phyloP scores from a whole-genome alignment of 2,113 vertebrate genomes.

The Artemisiospiza belli region DNA sequence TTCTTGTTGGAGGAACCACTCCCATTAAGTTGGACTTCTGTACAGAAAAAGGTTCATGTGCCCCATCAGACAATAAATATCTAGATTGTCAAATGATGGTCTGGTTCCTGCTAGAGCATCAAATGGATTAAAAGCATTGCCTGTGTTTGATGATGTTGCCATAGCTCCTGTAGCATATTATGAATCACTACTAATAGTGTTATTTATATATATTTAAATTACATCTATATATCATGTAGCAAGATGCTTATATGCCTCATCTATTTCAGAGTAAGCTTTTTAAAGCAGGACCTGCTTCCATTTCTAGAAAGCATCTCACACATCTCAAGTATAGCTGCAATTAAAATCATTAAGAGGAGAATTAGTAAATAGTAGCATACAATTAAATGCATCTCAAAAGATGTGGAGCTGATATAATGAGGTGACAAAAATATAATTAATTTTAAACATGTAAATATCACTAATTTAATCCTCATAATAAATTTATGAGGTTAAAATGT shows the following conservation, averaged over 20 bases:
- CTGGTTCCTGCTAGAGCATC: neutral
- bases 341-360: neutral
- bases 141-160: neutral
- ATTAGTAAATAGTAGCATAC: neutral
- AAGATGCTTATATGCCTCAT: neutral
- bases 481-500: neutral
- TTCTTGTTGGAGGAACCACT: neutral
- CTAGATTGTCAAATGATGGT: neutral
- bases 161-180: neutral
- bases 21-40: neutral
- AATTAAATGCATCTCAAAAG: neutral
- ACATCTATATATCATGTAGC: neutral
- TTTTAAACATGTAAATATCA: neutral
- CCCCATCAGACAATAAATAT: neutral
- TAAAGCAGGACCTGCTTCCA: neutral
- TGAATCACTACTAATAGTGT: neutral
- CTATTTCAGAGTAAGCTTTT: neutral
- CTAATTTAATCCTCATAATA: neutral
- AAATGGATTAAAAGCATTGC: neutral
- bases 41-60: neutral
- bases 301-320: neutral
- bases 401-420: accelerated
- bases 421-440: neutral
- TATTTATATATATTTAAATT: neutral
- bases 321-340: neutral